These are phyloP conservation scores for Abrostola tripartita DNA, from an alignment of 2,888 invertebrate genomes.

Conservation along the genomic window DNA sequence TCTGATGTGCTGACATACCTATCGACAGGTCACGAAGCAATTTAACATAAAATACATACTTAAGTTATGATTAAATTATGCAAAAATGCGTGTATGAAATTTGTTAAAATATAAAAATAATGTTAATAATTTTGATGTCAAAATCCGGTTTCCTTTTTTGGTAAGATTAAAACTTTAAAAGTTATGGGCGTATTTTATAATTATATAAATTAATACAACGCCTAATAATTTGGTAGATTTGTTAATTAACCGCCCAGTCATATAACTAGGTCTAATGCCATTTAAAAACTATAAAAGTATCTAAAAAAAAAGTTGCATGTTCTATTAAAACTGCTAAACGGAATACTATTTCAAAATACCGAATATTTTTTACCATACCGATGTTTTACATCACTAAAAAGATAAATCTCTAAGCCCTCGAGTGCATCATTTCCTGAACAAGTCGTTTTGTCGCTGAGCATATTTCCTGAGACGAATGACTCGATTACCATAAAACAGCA, in stretches of 20 bases:
- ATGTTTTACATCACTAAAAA: conserved; percentile 58
- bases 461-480: conserved; percentile 79
- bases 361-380: conserved; percentile 35
- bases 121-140: conserved; percentile 1
- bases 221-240: too few species aligned
- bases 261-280: too few species aligned
- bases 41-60: conserved; percentile 41
- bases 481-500: conserved; percentile 84
- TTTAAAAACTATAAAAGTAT: not conserved
- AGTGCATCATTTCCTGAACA: conserved; percentile 84
- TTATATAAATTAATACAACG: too few species aligned
- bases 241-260: too few species aligned
- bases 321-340: not conserved
- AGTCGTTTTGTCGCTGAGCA: conserved; percentile 85
- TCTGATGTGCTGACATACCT: conserved; percentile 37
- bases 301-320: not conserved
- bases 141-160: not conserved
- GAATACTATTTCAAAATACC: not conserved
- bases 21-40: conserved; percentile 41
- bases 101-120: not conserved
- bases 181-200: too few species aligned
- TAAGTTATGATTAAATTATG: conserved; percentile 35
- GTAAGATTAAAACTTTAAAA: not conserved
- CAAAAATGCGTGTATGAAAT: conserved; percentile 2
- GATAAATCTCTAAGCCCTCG: conserved; percentile 72